These are phyloP conservation scores for Oligia latruncula DNA, from an alignment of 2,888 invertebrate species.

Conservation along the genomic window DNA sequence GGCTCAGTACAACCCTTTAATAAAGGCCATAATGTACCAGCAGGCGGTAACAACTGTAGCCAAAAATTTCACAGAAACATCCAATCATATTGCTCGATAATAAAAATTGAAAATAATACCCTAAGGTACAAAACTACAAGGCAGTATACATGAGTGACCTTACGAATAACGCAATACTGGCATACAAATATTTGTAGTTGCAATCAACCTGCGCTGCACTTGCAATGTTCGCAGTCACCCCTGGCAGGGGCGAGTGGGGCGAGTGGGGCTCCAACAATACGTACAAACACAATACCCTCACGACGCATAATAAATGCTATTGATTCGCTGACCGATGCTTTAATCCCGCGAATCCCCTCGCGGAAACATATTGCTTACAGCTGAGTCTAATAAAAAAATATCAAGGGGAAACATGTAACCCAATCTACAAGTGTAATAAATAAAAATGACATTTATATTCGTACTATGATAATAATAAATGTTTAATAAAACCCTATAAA, in stretches of 20 bases:
- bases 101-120: conserved; percentile 6
- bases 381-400: conserved; percentile 76
- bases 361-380: conserved; percentile 82
- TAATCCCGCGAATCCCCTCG: conserved; percentile 79
- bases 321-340: conserved; percentile 82
- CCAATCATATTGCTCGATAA: background rate
- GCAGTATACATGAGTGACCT: conserved; percentile 7
- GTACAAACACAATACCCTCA: conserved; percentile 76
- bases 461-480: conserved; percentile 44
- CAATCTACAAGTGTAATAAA: conserved; percentile 68
- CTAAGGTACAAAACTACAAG: background rate
- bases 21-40: background rate
- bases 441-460: conserved; percentile 65
- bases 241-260: conserved; percentile 46
- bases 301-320: conserved; percentile 80
- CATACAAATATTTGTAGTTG: conserved; percentile 41
- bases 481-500: conserved; percentile 55
- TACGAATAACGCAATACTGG: conserved; percentile 13
- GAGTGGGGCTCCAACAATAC: conserved; percentile 71
- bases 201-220: conserved; percentile 61
- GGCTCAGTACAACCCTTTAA: background rate
- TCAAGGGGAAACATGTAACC: conserved; percentile 58
- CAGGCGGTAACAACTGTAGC: background rate
- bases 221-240: conserved; percentile 43
- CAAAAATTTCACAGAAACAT: conserved; percentile 6